Conservation (phyloP, 2,888 invertebrate genomes). For the Eustalomyia histrio region DNA sequence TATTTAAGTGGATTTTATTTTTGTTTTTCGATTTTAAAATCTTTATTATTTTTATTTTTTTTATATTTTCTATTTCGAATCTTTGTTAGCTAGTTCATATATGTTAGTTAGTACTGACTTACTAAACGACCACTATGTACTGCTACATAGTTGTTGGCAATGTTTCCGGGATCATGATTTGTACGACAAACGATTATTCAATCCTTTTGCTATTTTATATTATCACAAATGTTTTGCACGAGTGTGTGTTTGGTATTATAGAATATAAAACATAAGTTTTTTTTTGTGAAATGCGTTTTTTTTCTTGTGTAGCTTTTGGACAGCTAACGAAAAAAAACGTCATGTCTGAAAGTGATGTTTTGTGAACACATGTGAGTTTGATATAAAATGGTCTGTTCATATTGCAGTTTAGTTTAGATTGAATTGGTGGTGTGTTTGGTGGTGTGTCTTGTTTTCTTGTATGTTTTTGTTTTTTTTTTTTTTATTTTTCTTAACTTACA, state of each 20-base stretch:
- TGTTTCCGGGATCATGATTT: slow-evolving; percentile 45
- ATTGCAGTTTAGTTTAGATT: neutral
- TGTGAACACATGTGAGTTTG: slow-evolving; percentile 55
- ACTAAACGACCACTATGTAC: slow-evolving; percentile 1
- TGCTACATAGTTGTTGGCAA: slow-evolving; percentile 35
- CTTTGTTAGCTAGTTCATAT: slow-evolving; percentile 1
- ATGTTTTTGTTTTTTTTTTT: too few species aligned
- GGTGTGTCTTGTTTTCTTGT: slow-evolving; percentile 19
- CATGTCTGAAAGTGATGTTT: slow-evolving; percentile 61
- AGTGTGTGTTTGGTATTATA: neutral
- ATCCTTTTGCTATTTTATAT: slow-evolving; percentile 16
- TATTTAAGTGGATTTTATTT: slow-evolving; percentile 33
- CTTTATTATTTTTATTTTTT: neutral
- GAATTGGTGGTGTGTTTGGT: slow-evolving; percentile 20
- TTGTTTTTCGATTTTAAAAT: neutral
- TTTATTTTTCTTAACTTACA: slow-evolving; percentile 60
- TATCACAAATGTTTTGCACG: neutral
- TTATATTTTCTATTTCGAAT: too few species aligned
- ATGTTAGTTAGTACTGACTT: slow-evolving; percentile 10
- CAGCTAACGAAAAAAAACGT: slow-evolving; percentile 3
- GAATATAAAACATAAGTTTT: slow-evolving; percentile 5
- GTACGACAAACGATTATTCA: slow-evolving; percentile 44
- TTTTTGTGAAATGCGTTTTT: slow-evolving; percentile 30
- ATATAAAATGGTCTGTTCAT: neutral
- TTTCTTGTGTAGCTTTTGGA: slow-evolving; percentile 36